A percentile compares a stretch with the other conserved stretches of the same genome.
phyloP scores from a whole-genome alignment of 2,888 invertebrate genomes.

The Alloscopus bannaensis region DNA sequence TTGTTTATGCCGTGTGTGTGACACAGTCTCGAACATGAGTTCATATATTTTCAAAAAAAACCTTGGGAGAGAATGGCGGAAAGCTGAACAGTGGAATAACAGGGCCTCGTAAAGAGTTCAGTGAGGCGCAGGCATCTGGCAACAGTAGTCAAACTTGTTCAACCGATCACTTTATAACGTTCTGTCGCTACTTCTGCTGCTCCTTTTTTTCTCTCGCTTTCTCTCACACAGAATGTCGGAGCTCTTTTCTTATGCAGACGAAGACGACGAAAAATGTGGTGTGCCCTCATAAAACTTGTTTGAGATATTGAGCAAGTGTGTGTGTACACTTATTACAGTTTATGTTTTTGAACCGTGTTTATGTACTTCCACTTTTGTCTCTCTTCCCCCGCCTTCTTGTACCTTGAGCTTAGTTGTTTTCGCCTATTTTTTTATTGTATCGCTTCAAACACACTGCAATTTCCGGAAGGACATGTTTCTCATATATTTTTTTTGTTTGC shows the following conservation, averaged over 20 bases:
- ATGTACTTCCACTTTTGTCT: constrained; percentile 10
- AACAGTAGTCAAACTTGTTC: constrained; percentile 40
- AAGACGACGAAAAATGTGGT: too few relatives aligned
- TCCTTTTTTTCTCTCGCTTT: too few relatives aligned
- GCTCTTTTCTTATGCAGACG: constrained; percentile 31
- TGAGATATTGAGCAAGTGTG: too few relatives aligned
- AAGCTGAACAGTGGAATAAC: not conserved
- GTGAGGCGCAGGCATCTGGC: constrained; percentile 26
- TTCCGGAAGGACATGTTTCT: constrained; percentile 56
- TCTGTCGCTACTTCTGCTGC: too few relatives aligned
- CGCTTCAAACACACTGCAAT: constrained; percentile 44
- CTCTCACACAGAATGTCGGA: too few relatives aligned
- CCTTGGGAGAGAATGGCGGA: not conserved
- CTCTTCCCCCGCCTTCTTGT: not conserved
- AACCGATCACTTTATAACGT: constrained; percentile 56
- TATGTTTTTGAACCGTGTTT: constrained; percentile 28
- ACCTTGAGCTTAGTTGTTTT: too few relatives aligned
- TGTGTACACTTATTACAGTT: too few relatives aligned
- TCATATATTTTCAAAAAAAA: constrained; percentile 3
- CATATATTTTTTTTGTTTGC: too few relatives aligned
- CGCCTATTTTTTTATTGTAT: constrained; percentile 23
- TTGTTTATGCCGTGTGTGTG: constrained; percentile 47
- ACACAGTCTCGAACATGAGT: constrained; percentile 4
- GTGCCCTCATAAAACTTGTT: too few relatives aligned
- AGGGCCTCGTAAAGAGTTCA: constrained; percentile 10